Base-by-base conservation (phyloP, 2,888 invertebrate species). In the Eupelmus urozonus region DNA sequence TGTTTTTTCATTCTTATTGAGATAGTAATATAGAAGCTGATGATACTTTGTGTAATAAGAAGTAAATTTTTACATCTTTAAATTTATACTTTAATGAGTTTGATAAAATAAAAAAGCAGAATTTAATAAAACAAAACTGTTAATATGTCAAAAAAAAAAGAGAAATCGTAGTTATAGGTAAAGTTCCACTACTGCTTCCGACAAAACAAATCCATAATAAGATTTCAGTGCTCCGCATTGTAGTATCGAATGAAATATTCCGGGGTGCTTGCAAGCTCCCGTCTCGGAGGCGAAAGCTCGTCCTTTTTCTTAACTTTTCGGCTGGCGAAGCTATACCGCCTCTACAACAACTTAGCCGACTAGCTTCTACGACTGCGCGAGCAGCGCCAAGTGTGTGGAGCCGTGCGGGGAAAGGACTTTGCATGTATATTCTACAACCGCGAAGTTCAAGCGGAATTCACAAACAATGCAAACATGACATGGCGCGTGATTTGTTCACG, bases 391-490 rank as follows among this genome's bases (percentile, higher is more conserved):
- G 49, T n/a, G 11, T n/a, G 34, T 5, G 40, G 18, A 34, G 40
- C 20, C 7, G 20, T 13, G 49, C 16, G 13, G 20, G 49, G 5
- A 65, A 66, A 49, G 65, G 49, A 27, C 49, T 65, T 29, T 49
- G 7, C 18, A 9, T 0, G 29, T 13, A n/a, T n/a, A 4, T 16
- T 34, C 34, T 34, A 29, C n/a, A 27, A 25, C 9, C 63, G 23
- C 4, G 40, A 40, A 62, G 29, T 51, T 25, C 25, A 23, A 18
- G 25, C 42, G 63, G 45, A 73, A 73, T 73, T 73, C 55, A 25
- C 57, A 63, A 73, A 73, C 73, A 73, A 73, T 73, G 65, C 55
- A 51, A 60, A 71, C 71, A 49, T 29, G 51, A 51, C 34, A 16
- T 3, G 13, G 16, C 16, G 60, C 49, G 45, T 70, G 59, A 45